Percentiles rank a stretch among this genome's conserved stretches.
phyloP scores from a whole-genome alignment of 2,113 vertebrate genomes.

The Sorex araneus region DNA sequence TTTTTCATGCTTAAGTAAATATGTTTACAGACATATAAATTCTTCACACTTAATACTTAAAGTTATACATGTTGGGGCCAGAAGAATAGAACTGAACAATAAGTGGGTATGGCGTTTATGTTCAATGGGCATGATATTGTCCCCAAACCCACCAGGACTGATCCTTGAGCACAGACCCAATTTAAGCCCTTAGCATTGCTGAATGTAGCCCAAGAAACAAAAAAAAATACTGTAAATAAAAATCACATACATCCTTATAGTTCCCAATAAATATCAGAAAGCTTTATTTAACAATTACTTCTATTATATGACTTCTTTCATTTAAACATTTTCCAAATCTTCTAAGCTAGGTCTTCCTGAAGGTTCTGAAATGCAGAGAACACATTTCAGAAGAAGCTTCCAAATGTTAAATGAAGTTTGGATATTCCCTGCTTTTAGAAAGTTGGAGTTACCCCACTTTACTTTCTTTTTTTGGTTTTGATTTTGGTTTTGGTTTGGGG shows the following conservation, averaged over 20 bases:
- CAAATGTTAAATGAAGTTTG: background rate
- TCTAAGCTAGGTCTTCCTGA: background rate
- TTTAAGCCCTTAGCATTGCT: no score
- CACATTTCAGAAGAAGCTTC: slow-evolving; percentile 37
- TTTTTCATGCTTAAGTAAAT: background rate
- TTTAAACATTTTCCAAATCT: background rate
- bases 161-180: no score
- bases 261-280: slow-evolving; percentile 19
- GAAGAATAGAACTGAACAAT: no score
- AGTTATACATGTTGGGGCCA: no score
- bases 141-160: no score
- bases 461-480: no score
- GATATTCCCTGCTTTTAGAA: background rate
- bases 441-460: background rate
- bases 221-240: no score
- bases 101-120: no score
- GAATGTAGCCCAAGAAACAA: no score
- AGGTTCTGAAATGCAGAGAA: slow-evolving; percentile 1
- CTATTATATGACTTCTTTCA: background rate
- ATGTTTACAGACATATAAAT: background rate
- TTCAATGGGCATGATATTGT: no score
- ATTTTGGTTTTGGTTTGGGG: no score
- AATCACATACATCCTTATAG: background rate
- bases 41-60: slow-evolving; percentile 17
- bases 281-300: background rate